Base-by-base conservation (phyloP, 2,888 invertebrate species). In the Thymelicus lineola region DNA sequence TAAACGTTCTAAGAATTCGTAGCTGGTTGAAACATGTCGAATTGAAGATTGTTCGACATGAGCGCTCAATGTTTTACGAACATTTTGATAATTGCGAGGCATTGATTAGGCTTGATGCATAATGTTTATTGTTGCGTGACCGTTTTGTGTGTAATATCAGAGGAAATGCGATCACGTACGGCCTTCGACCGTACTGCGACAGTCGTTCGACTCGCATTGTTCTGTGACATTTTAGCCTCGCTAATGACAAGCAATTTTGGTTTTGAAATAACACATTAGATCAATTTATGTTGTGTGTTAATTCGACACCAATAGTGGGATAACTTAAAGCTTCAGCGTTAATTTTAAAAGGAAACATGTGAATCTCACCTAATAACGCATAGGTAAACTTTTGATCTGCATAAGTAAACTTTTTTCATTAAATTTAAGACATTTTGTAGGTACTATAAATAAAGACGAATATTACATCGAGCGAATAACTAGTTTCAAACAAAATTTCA, bases 221-320 rank as follows among this genome's bases (percentile, higher is more conserved):
- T 92, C 93, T 90, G 88, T 92, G 93, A 93, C 92, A 93, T 93
- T 93, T 93, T 83, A 91, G 91, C 85, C 87, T 87, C 82, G 86
- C 91, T 91, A 93, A 92, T 93, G 88, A 92, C 90, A 87, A 91
- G 88, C 90, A 92, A 93, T 93, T 93, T 91, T 72, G 86, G 82
- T 92, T 90, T 90, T 87, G 91, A 87, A 93, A 93, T 79, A 82
- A 86, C 87, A 88, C 83, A 90, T 89, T 86, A 83, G 83, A 81
- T 75, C 79, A 82, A 86, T 86, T 84, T 85, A 86, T 86, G 85
- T 87, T 86, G 87, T 82, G 82, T 87, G 86, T 88, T 87, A 86
- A 90, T 88, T 84, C 80, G 81, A 77, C 78, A 78, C 73, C 80
- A 86, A 87, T 86, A 83, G 81, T 83, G 73, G 74, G 17, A 45